Conservation (phyloP, 2,113 vertebrate species). For the Rostratula benghalensis region DNA sequence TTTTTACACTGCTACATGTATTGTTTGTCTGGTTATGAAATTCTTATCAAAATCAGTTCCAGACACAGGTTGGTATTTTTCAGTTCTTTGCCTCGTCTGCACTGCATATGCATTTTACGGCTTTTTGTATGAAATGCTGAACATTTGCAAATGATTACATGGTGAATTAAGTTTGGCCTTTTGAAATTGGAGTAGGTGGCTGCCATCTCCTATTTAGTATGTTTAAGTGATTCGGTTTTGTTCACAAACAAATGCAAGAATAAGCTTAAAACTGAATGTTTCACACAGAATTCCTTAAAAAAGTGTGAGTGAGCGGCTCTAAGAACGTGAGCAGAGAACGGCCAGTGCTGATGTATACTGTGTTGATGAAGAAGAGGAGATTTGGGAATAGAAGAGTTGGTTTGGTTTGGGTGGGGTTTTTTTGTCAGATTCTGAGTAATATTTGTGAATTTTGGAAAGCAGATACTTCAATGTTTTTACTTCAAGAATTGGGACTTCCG, state of each 20-base stretch:
- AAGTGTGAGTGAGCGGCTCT: neutral
- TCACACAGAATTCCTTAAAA: neutral
- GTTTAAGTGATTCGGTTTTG: neutral
- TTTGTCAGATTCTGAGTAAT: neutral
- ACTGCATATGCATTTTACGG: neutral
- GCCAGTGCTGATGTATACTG: neutral
- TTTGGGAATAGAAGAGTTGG: neutral
- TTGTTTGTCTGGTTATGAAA: constrained; percentile 11
- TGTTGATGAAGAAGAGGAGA: neutral
- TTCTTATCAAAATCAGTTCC: neutral
- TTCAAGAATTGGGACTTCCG: neutral
- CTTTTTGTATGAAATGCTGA: neutral
- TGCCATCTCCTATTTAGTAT: neutral
- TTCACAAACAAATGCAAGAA: neutral
- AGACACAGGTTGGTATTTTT: neutral
- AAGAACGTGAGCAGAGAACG: neutral
- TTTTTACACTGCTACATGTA: neutral
- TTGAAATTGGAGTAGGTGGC: neutral
- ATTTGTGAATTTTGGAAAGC: neutral
- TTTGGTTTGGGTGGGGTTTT: neutral
- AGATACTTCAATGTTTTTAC: neutral
- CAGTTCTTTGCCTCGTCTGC: neutral
- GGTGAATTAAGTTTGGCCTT: neutral
- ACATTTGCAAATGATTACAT: neutral
- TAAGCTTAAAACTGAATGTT: neutral